Base-by-base conservation (phyloP, 2,113 vertebrate genomes). In the Sebastes schlegelii region DNA sequence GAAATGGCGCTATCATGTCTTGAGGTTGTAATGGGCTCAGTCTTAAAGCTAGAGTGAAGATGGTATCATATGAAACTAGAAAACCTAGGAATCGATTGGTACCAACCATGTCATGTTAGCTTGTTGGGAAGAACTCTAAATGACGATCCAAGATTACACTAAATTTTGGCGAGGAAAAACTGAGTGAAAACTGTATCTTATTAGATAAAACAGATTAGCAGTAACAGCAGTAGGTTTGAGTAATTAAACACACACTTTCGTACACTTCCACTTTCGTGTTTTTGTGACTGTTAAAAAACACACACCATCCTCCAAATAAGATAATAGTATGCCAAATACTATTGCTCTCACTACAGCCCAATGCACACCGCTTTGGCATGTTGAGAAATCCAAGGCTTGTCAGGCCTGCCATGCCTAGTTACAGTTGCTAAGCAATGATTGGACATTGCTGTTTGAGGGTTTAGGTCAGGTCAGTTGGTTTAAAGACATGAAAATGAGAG, bases 401-500 rank as follows among this genome's bases (percentile, higher is more conserved):
- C 43, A 51, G 61, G 19, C 8, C 7, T 23, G 51, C 14, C 40
- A 19, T 34, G 74, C 42, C 4, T 51, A 14, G 62, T 77, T 55
- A 65, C 5, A 1, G 40, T 55, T 65, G 58, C 72, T n/a, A 52
- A 43, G 58, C 72, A 62, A 14, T 14, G 49, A 55, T 55, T 43
- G 26, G 19, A 74, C 60, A 23, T 65, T 3, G 1, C 49, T 46
- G 46, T 71, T 65, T 8, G 8, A 51, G 10, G 60, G 48, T 64
- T 57, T 67, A 49, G 3, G 26, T 26, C 2, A 26, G 26, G 2
- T 58, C 51, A 45, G 2, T 23, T 51, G 43, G 57, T 75, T 67
- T 43, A 75, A 78, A 43, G 40, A 64, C 54, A 54, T 40, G 0
- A 83, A 74, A 34, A 69, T 13, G 48, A 65, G 80, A 89, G 91